Base-by-base conservation (phyloP, 2,113 vertebrate genomes). In the Lipophrys pholis region DNA sequence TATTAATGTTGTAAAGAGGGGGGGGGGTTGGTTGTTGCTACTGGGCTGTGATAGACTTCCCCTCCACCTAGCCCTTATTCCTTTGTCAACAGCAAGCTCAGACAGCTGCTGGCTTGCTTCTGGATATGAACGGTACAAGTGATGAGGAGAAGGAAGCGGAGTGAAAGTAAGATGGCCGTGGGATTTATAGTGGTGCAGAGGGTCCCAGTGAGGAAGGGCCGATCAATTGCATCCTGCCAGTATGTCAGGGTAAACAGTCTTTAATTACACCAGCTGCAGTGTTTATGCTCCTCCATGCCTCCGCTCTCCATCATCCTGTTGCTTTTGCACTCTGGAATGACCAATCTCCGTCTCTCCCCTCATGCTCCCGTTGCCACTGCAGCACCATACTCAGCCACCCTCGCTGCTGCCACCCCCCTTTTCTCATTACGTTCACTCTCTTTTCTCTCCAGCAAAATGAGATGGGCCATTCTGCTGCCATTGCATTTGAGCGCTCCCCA, bases 181-280 rank as follows among this genome's bases (percentile, higher is more conserved):
- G 83, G 77, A 90, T 93, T 92, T 89, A 92, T 88, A 65, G 83
- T 88, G 80, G 63, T 81, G 78, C 87, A 86, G 75, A 78, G 67
- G 58, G 65, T 82, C 81, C 73, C 65, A 38, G 75, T 71, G 59
- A 79, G 74, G 82, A 86, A 57, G 56, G 79, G 17, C 71, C 74
- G 78, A 91, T 92, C 88, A 87, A 76, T 89, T 75, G 61, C 71
- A 41, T 83, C 5, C 68, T 81, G 90, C 74, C 86, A 63, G 88
- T 64, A 69, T 67, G 83, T 88, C 73, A 42, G 82, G 82, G 76
- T 88, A 91, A 93, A 91, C 88, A 78, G 84, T 74, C 88, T 88
- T 93, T 91, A 93, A 93, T 90, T 92, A 89, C 87, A 74, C 71
- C 12, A 59, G 58, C 81, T 85, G 81, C 80, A 72, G 78, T 88